Conservation (phyloP, 2,888 invertebrate species). For the Smittia sp. region DNA sequence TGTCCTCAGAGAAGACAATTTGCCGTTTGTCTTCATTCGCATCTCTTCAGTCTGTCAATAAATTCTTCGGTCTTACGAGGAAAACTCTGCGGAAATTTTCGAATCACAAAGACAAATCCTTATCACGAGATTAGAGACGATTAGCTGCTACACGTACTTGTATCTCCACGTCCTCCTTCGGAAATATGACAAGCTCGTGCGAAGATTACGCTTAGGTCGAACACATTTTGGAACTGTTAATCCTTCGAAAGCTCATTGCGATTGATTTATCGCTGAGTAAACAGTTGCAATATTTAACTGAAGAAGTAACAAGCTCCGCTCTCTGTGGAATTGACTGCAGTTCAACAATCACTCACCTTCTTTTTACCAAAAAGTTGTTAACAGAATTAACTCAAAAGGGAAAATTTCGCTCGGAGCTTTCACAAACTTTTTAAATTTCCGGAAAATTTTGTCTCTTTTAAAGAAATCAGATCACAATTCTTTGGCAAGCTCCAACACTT, state of each 20-base stretch:
- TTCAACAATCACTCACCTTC: no score
- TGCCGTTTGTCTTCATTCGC: not conserved
- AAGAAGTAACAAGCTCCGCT: no score
- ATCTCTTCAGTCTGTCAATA: not conserved
- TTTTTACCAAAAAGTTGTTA: no score
- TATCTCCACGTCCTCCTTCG: not conserved
- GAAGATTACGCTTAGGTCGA: not conserved
- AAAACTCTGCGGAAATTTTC: not conserved
- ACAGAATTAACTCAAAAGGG: not conserved
- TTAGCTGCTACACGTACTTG: no score
- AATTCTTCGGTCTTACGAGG: not conserved
- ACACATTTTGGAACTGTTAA: conserved; percentile 3
- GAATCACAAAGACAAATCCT: not conserved
- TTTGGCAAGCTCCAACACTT: not conserved
- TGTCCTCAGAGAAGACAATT: no score
- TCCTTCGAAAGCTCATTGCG: not conserved
- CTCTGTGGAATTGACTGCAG: no score
- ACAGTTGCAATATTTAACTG: no score
- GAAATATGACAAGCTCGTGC: conserved; percentile 16
- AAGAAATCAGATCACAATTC: not conserved
- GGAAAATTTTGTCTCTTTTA: not conserved
- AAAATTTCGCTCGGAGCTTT: not conserved
- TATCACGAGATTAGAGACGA: conserved; percentile 15
- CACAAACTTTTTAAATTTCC: not conserved
- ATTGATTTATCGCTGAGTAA: not conserved